Evolutionary conservation across 2,888 invertebrate genomes (phyloP), one percentile per base, ranked within the genome.

Genomic region (Acleris laterana): DNA sequence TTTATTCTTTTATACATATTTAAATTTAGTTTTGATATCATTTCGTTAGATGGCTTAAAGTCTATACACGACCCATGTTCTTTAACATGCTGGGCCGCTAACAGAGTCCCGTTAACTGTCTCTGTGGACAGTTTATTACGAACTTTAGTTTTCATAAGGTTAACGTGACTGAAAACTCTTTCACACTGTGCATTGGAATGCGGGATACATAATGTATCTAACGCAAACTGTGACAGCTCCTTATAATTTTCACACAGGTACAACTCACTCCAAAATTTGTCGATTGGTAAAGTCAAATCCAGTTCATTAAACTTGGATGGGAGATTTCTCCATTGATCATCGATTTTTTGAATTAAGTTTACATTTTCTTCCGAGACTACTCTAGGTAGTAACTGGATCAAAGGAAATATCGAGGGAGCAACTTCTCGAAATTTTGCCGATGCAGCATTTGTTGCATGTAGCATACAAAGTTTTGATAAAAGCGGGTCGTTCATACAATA

Each of bases 161-260:
- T 48, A 48, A 16, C 11, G 11, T 48, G 11, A 4, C 48, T 48
- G 48, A 48, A 48, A 17, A 25, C 32, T 56, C 56, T 17, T 25
- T 56, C 44, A 20, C 56, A 56, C 19, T 44, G 42, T 42, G 56
- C 56, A 56, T 56, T 56, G 11, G 56, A 19, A 42, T 56, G 56
- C 9, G 56, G 44, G n/a, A 42, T 44, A 44, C 56, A 56, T 13
- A 56, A 42, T 20, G 44, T 42, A 13, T 42, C 56, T 42, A 44
- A 56, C 16, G 56, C 56, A 19, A 56, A 48, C n/a, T 9, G n/a
- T n/a, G 48, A n/a, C n/a, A 48, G 48, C n/a, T 48, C 48, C n/a
- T 9, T 48, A 17, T 48, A 48, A 16, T 48, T 17, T 48, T 16
- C n/a, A 6, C 16, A 48, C 17, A 48, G n/a, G 6, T 9, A 6